phyloP scores from a whole-genome alignment of 2,888 invertebrate species.

The Erebia aethiops region DNA sequence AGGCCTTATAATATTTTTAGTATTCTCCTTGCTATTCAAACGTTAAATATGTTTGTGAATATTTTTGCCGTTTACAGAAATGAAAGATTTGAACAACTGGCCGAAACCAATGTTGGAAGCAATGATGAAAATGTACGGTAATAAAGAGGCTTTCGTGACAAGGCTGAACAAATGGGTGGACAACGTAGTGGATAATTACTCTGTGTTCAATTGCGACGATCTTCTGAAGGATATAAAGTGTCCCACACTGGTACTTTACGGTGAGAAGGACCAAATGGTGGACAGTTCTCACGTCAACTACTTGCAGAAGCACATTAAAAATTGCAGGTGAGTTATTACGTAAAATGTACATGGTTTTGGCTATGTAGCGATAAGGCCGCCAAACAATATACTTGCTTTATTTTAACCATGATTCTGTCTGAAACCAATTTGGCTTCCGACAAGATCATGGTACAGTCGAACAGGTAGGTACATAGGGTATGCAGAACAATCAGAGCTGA shows the following conservation, averaged over 20 bases:
- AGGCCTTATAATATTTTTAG: no score
- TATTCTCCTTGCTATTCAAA: background rate
- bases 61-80: slow-evolving; percentile 56
- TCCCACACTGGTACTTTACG: slow-evolving; percentile 21
- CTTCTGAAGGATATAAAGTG: slow-evolving; percentile 4
- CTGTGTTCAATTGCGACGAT: background rate
- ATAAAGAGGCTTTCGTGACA: slow-evolving; percentile 58
- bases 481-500: no score
- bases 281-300: slow-evolving; percentile 9
- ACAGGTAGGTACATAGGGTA: no score
- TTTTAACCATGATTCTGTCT: no score
- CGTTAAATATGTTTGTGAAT: background rate
- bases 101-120: slow-evolving; percentile 87
- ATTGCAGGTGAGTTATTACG: slow-evolving; percentile 1
- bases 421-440: no score
- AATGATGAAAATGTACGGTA: slow-evolving; percentile 86
- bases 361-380: no score
- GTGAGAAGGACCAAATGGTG: slow-evolving; percentile 19
- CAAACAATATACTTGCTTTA: no score
- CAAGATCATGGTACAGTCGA: no score
- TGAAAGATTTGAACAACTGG: slow-evolving; percentile 87
- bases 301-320: slow-evolving; percentile 1
- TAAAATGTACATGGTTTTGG: no score
- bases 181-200: slow-evolving; percentile 56
- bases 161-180: slow-evolving; percentile 84